Base-by-base conservation (phyloP, 64 coral and sea anemone genomes). In the Hydrozoanthus tunicans region DNA sequence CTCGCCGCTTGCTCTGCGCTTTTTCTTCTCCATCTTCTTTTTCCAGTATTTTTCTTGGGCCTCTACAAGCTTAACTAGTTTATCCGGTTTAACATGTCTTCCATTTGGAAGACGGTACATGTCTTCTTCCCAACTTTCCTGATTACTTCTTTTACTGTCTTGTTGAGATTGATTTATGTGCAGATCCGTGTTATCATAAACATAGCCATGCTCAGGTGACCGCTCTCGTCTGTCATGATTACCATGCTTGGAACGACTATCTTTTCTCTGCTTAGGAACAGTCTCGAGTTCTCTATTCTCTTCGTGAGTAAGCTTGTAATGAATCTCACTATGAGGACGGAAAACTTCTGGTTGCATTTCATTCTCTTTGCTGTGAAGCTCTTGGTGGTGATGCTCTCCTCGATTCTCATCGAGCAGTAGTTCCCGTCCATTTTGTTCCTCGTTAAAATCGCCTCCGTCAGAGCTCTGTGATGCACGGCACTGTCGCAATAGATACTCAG, bases 41-140 rank as follows among this genome's bases (percentile, higher is more conserved):
- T 83, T 81, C 88, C 93, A 91, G 63, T 94, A 84, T 14, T 94
- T 83, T 68, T 94, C 93, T 83, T 94, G 86, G 72, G 79, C 92
- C 20, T 81, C 71, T 11, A 84, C 93, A n/a, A 78, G 59, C 57
- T 94, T 84, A 56, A 94, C 59, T 20, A 90, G 15, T 53, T 91
- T 82, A 51, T 91, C 72, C 14, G 89, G 86, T 67, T 81, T 90
- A 5, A 76, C 88, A 13, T 90, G 69, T 58, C 80, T 77, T 77
- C 76, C 77, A 57, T 20, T 63, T 6, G 52, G 73, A 56, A 86
- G 82, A 32, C 76, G 74, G 17, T 90, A 90, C 89, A 78, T 80
- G 2, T 90, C 76, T 70, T 90, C 20, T 56, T 90, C 51, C 78
- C 78, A 78, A 57, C 69, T 7, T 51, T 15, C 82, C 17, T 86